Percentiles rank a stretch among this genome's conserved stretches.
phyloP scores from a whole-genome alignment of 2,888 invertebrate species.

The Ditula angustiorana region DNA sequence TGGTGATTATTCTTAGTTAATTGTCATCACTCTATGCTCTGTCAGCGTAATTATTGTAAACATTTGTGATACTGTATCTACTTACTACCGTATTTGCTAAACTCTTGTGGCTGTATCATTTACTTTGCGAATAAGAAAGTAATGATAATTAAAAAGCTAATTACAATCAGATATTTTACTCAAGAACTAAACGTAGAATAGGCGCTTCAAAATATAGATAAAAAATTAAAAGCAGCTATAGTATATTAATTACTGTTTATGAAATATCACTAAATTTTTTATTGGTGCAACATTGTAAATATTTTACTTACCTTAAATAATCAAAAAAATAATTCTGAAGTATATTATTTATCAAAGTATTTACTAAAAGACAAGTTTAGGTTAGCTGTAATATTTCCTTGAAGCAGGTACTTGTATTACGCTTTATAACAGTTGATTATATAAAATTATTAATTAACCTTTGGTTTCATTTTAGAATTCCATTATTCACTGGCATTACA shows the following conservation, averaged over 20 bases:
- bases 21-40: background rate
- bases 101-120: no score
- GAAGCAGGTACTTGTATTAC: conserved; percentile 51
- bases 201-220: background rate
- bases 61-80: no score
- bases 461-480: background rate
- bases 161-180: background rate
- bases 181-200: background rate
- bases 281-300: conserved; percentile 35
- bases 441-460: conserved; percentile 49
- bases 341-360: conserved; percentile 42
- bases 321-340: conserved; percentile 17
- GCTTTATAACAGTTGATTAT: conserved; percentile 46
- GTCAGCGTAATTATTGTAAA: no score
- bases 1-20: background rate
- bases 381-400: conserved; percentile 37
- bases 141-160: background rate
- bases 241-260: background rate
- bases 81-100: no score
- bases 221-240: conserved; percentile 12
- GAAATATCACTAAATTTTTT: conserved; percentile 15
- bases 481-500: no score
- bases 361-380: conserved; percentile 52
- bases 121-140: background rate
- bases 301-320: conserved; percentile 5